Base-by-base conservation (phyloP, 1,140 invertebrate genomes). In the Drepana arcuata region DNA sequence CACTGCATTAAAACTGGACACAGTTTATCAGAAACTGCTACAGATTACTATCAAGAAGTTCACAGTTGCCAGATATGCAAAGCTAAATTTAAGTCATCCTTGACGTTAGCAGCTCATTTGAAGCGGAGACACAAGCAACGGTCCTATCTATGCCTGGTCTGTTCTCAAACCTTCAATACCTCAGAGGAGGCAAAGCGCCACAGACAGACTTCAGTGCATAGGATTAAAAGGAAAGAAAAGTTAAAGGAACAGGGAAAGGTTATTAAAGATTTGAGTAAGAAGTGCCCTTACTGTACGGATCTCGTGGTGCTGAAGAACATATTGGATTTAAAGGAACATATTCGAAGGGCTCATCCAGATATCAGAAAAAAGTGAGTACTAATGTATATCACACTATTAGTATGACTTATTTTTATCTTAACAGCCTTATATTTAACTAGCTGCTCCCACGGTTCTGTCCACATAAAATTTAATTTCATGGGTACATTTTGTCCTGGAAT, bases 81-180 rank as follows among this genome's bases (percentile, higher is more conserved):
- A 0, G 71, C 83, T 15, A 74, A 86, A 5, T 86, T 90, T 16
- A 83, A 86, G 25, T 89, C 89, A 0, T 83, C 85, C 0, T 56
- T 90, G 5, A 86, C 90, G 1, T 66, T 92, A 16, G 90, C 92
- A 34, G 84, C 88, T 2, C 92, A 93, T 59, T 77, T 86, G 27
- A 85, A 84, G 37, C 74, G 71, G 2, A 77, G 77, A 12, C 86
- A 89, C 45, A 81, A 85, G 3, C 62, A 85, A n/a, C 83, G 82
- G 11, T 70, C 79, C 18, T 92, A 88, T 50, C 88, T 89, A 41
- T 94, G 92, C 55, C 86, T 88, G 0, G 84, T 88, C 6, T 93
- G 92, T 50, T 83, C 83, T 1, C 43, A 88, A 41, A 87, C 85
- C 7, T 93, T 93, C 48, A 60, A 81, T 1, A 86, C 86, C 0